phyloP scores from a whole-genome alignment of 2,888 invertebrate species.

The Polydrusus cervinus region DNA sequence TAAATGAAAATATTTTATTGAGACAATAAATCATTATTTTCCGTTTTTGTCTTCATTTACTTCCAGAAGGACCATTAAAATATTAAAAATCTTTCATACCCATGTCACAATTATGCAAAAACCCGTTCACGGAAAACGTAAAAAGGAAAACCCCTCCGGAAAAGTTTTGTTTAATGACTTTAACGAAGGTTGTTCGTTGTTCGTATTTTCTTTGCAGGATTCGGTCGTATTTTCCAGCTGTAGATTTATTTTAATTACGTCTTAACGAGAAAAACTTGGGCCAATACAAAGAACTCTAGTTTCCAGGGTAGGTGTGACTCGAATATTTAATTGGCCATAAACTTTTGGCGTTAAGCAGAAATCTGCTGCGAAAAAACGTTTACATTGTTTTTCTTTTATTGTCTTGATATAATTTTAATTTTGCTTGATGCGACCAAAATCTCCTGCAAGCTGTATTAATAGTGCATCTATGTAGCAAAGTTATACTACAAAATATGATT shows the following conservation, averaged over 20 bases:
- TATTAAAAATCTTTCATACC: constrained; percentile 24
- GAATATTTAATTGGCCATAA: constrained; percentile 60
- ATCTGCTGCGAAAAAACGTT: background rate
- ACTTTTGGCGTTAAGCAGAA: constrained; percentile 43
- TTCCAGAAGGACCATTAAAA: constrained; percentile 15
- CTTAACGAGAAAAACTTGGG: constrained; percentile 68
- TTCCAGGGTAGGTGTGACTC: constrained; percentile 64
- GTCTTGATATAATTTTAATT: no score
- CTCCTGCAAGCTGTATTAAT: no score
- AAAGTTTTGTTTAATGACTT: constrained; percentile 28
- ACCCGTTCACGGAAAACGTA: constrained; percentile 20
- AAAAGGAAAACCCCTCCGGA: constrained; percentile 19
- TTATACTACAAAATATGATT: no score
- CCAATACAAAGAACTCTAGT: constrained; percentile 66
- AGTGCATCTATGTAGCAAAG: no score
- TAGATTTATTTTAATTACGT: constrained; percentile 70
- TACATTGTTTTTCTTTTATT: no score
- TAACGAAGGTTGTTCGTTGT: constrained; percentile 27
- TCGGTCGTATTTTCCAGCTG: constrained; percentile 55
- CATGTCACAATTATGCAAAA: constrained; percentile 30
- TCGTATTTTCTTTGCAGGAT: constrained; percentile 49
- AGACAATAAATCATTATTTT: constrained; percentile 10
- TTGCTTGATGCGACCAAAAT: no score
- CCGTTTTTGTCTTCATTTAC: background rate
- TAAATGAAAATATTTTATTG: background rate